Evolutionary conservation across 2,797 vertebrate species (phyloP).

Genomic region (Glossophaga mutica): DNA sequence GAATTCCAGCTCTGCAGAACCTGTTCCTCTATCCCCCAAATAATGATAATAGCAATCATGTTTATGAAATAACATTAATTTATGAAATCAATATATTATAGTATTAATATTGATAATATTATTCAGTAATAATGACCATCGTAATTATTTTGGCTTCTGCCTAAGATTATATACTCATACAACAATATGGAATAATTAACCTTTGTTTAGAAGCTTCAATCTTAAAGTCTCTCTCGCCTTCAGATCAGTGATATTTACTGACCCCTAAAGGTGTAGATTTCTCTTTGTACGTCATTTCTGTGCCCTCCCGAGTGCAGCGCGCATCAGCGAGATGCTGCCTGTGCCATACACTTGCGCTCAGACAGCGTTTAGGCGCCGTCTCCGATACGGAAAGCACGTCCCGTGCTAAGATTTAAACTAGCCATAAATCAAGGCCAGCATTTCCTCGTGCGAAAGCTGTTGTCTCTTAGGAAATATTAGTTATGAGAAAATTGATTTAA

Average conservation of each 20-base stretch:
- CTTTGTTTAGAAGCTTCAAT: not conserved
- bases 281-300: not conserved
- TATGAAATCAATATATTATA: not conserved
- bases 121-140: not conserved
- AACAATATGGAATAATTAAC: not conserved
- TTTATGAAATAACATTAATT: not conserved
- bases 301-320: not conserved
- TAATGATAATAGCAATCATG: not conserved
- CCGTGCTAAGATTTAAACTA: not conserved
- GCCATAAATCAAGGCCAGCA: not conserved
- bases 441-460: not conserved
- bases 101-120: not conserved
- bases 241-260: not conserved
- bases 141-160: not conserved
- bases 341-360: not conserved
- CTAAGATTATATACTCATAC: not conserved
- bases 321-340: not conserved
- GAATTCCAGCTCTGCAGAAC: not conserved
- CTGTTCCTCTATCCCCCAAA: not conserved
- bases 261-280: not conserved
- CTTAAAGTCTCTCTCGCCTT: not conserved
- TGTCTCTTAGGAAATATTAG: slow-evolving; percentile 27
- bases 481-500: not conserved
- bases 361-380: not conserved
- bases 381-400: not conserved